phyloP scores from a whole-genome alignment of 2,888 invertebrate species.

The Tachina fera region DNA sequence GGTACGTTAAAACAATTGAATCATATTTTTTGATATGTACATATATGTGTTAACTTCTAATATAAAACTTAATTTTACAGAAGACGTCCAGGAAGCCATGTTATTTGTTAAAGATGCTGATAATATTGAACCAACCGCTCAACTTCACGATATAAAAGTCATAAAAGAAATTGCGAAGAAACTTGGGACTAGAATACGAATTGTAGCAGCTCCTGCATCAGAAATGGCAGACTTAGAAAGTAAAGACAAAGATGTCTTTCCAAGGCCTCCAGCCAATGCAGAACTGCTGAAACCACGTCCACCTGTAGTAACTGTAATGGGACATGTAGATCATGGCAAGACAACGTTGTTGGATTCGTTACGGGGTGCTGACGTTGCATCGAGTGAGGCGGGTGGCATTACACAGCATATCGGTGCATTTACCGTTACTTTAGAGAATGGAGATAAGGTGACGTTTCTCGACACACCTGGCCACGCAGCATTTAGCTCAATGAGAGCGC shows the following conservation, averaged over 20 bases:
- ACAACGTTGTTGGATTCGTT: conserved; percentile 96
- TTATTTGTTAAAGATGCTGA: conserved; percentile 86
- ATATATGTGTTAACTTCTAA: no score
- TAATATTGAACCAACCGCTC: conserved; percentile 84
- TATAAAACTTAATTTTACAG: conserved; percentile 79
- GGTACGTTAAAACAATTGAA: conserved; percentile 82
- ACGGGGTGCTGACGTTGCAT: conserved; percentile 92
- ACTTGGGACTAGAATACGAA: conserved; percentile 86
- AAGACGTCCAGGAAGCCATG: conserved; percentile 88
- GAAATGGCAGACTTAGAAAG: conserved; percentile 72
- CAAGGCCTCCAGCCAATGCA: conserved; percentile 87
- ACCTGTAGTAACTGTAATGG: conserved; percentile 99
- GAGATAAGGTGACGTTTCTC: conserved; percentile 94
- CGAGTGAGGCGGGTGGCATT: conserved; percentile 98
- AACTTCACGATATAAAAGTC: conserved; percentile 87
- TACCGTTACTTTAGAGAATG: conserved; percentile 88
- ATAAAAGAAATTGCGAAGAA: conserved; percentile 88
- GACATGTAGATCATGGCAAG: conserved; percentile 99
- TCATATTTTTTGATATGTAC: not conserved
- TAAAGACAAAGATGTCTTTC: conserved; percentile 84
- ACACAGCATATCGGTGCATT: conserved; percentile 99
- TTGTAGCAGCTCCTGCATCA: conserved; percentile 83
- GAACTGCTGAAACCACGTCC: conserved; percentile 89
- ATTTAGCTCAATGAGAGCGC: conserved; percentile 95
- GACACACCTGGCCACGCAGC: conserved; percentile 99